phyloP scores from a whole-genome alignment of 2,888 invertebrate genomes.

The Trisateles emortualis region DNA sequence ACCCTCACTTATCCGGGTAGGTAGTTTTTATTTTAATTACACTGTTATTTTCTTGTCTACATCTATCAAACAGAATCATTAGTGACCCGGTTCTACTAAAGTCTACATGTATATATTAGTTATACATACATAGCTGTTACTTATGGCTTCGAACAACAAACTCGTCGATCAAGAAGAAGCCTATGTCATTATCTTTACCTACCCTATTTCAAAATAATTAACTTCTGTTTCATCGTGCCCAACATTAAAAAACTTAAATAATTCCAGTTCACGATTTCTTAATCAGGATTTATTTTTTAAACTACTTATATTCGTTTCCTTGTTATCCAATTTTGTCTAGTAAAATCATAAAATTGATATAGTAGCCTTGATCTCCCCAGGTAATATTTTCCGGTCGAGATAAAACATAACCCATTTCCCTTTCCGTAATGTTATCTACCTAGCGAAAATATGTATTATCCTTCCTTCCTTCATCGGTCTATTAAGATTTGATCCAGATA shows the following conservation, averaged over 20 bases:
- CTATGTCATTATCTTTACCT: too few species aligned
- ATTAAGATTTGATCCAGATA: slow-evolving; percentile 15
- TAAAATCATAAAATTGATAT: slow-evolving; percentile 6
- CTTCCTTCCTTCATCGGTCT: slow-evolving; percentile 23
- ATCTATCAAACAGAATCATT: slow-evolving; percentile 32
- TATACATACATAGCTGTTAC: too few species aligned
- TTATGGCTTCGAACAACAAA: too few species aligned
- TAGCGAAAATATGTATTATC: slow-evolving; percentile 3
- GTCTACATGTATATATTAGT: not conserved
- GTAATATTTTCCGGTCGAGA: slow-evolving; percentile 32
- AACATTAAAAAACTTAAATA: too few species aligned
- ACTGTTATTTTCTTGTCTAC: slow-evolving; percentile 33
- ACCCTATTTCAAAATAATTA: too few species aligned
- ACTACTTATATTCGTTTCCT: too few species aligned
- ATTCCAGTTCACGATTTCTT: too few species aligned
- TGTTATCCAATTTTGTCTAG: not conserved
- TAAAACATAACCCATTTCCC: slow-evolving; percentile 29
- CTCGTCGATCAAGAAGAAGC: too few species aligned
- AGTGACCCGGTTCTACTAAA: slow-evolving; percentile 28
- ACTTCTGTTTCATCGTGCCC: too few species aligned
- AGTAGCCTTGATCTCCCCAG: slow-evolving; percentile 20
- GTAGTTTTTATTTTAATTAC: slow-evolving; percentile 36
- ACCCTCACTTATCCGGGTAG: slow-evolving; percentile 27
- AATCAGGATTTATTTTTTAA: too few species aligned
- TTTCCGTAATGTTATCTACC: slow-evolving; percentile 27